A percentile compares a stretch with the other conserved stretches of the same genome.
Conservation (phyloP, 2,113 vertebrate species). For the Rhombomys opimus region DNA sequence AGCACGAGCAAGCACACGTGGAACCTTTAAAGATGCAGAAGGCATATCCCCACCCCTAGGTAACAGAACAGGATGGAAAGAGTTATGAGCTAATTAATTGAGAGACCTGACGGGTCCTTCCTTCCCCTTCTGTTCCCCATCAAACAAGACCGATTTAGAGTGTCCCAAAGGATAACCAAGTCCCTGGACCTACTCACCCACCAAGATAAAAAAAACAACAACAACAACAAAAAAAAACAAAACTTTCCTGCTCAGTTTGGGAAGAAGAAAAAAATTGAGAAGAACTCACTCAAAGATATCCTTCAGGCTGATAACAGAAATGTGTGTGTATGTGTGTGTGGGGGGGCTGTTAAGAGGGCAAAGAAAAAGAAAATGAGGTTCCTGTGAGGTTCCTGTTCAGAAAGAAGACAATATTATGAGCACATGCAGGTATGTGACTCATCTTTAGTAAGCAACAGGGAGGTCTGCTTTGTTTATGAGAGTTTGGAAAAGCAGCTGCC, state of each 20-base stretch:
- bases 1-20: background rate
- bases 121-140: background rate
- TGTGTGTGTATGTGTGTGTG: too few species aligned
- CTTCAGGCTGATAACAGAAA: background rate
- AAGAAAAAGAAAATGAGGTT: background rate
- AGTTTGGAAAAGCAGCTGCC: background rate
- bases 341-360: background rate
- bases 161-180: background rate
- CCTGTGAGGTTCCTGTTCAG: background rate
- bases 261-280: background rate
- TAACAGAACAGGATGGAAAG: background rate
- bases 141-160: background rate
- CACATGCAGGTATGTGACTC: background rate
- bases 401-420: background rate
- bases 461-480: background rate
- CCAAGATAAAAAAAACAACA: background rate
- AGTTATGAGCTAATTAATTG: background rate
- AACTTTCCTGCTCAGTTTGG: background rate
- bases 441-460: background rate
- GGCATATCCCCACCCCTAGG: background rate
- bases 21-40: background rate
- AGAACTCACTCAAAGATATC: conserved; percentile 3
- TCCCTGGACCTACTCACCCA: background rate
- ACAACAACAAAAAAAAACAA: background rate
- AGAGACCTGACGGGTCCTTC: background rate